Percentiles rank a stretch among this genome's conserved stretches.
Evolutionary conservation across 1,140 invertebrate genomes (phyloP).

Genomic region (Anastatus disparis): DNA sequence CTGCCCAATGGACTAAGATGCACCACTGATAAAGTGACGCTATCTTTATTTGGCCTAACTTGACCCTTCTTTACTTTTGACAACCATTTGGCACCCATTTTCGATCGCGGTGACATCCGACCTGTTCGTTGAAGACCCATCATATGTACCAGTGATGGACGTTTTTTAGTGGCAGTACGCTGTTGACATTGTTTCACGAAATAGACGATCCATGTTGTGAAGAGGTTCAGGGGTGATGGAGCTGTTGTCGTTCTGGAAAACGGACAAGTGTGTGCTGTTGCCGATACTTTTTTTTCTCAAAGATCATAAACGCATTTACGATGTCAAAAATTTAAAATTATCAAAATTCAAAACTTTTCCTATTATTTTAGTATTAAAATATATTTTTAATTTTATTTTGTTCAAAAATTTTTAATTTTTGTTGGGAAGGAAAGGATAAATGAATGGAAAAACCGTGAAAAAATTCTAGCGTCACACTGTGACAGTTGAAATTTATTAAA

Average conservation of each 20-base stretch:
- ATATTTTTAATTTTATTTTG: too few relatives aligned
- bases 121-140: constrained; percentile 78
- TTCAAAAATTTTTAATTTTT: too few relatives aligned
- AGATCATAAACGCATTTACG: too few relatives aligned
- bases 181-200: constrained; percentile 84
- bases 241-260: constrained; percentile 88
- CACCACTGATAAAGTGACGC: constrained; percentile 77
- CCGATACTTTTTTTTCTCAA: background rate
- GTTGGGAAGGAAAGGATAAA: too few relatives aligned
- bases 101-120: constrained; percentile 81
- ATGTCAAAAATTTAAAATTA: too few relatives aligned
- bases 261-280: constrained; percentile 11
- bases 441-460: too few relatives aligned
- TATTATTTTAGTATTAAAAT: too few relatives aligned
- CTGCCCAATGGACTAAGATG: constrained; percentile 83
- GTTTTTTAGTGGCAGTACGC: constrained; percentile 73
- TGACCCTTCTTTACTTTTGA: constrained; percentile 84
- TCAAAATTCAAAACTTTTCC: too few relatives aligned
- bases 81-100: constrained; percentile 87
- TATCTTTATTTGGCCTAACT: constrained; percentile 75
- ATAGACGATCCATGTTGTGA: constrained; percentile 94
- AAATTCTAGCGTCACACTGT: too few relatives aligned
- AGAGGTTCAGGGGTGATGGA: constrained; percentile 95
- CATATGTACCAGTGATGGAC: constrained; percentile 85
- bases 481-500: too few relatives aligned